Evolutionary conservation across 1,140 invertebrate genomes (phyloP).

Genomic region (Drosophila dunni): DNA sequence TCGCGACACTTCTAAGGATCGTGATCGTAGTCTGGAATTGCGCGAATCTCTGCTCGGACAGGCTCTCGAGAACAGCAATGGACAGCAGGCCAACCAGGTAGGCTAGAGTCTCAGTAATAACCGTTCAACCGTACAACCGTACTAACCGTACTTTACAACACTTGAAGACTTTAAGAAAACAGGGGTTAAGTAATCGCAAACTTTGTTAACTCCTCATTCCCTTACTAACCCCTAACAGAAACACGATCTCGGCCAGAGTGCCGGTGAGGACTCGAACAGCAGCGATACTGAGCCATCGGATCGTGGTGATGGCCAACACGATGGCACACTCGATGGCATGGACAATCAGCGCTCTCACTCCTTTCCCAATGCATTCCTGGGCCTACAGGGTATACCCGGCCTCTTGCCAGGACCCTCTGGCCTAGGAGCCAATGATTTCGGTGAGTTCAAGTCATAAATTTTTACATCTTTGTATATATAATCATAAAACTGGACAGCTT

Average conservation of each 20-base stretch:
- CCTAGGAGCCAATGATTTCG: slow-evolving; percentile 91
- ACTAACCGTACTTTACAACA: no score
- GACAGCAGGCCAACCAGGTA: slow-evolving; percentile 72
- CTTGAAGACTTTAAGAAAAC: no score
- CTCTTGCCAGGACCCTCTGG: slow-evolving; percentile 93
- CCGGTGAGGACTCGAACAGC: slow-evolving; percentile 91
- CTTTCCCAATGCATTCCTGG: slow-evolving; percentile 89
- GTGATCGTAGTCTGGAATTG: slow-evolving; percentile 86
- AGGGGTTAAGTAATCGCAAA: no score
- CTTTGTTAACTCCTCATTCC: no score
- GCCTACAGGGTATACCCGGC: slow-evolving; percentile 90
- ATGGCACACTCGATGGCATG: slow-evolving; percentile 75
- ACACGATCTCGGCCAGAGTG: slow-evolving; percentile 87
- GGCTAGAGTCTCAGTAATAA: slow-evolving; percentile 14
- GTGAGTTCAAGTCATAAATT: slow-evolving; percentile 87
- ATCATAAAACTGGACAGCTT: neutral
- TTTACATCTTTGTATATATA: neutral
- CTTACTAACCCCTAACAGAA: slow-evolving; percentile 35
- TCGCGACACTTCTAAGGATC: slow-evolving; percentile 76
- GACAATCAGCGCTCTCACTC: slow-evolving; percentile 88
- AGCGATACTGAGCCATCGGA: slow-evolving; percentile 89
- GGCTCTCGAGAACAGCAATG: slow-evolving; percentile 87
- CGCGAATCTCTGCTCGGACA: slow-evolving; percentile 90
- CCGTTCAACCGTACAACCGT: no score
- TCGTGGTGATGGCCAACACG: slow-evolving; percentile 86